Conservation (phyloP, 2,797 vertebrate genomes). For the Allobates femoralis region DNA sequence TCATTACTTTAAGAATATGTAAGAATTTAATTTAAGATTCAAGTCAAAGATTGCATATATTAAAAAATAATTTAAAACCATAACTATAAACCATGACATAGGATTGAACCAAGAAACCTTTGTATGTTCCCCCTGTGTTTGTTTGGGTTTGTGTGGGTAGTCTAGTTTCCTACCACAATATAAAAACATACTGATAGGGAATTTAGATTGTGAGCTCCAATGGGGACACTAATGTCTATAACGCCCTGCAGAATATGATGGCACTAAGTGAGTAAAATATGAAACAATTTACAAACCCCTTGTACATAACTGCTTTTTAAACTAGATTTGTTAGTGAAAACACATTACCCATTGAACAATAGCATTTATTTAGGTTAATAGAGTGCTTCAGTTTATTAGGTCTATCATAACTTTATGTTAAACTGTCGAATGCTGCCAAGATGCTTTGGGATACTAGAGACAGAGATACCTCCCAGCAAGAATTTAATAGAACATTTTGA, state of each 20-base stretch:
- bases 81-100: background rate
- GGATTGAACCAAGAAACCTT: too few species aligned
- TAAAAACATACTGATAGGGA: too few species aligned
- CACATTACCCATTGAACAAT: background rate
- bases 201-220: too few species aligned
- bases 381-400: constrained; percentile 25
- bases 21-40: background rate
- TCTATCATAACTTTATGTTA: constrained; percentile 27
- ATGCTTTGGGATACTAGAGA: constrained; percentile 26
- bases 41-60: background rate
- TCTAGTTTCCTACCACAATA: too few species aligned
- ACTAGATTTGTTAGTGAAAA: background rate
- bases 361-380: constrained; percentile 29
- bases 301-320: background rate
- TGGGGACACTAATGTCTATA: too few species aligned
- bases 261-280: too few species aligned
- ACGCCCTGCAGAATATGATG: too few species aligned
- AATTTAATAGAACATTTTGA: constrained; percentile 44
- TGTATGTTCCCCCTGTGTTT: too few species aligned
- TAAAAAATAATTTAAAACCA: background rate
- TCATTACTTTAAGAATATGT: background rate
- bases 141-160: too few species aligned
- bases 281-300: background rate
- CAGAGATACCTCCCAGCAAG: constrained; percentile 46
- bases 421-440: constrained; percentile 39